Evolutionary conservation across 2,888 invertebrate genomes (phyloP).

Genomic region (Lymantria dispar): DNA sequence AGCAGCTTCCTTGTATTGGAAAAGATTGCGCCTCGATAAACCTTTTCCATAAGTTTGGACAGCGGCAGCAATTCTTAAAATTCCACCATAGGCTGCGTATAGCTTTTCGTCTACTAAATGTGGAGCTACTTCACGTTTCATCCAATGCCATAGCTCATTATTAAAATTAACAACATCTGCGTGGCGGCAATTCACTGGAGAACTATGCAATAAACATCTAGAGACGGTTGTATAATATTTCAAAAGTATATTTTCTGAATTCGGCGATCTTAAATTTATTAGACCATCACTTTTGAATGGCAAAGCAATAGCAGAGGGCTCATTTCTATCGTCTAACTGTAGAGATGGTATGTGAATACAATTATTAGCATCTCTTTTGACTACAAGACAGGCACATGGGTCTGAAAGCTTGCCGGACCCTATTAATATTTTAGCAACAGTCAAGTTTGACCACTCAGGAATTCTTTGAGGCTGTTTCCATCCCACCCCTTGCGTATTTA

Average conservation of each 20-base stretch:
- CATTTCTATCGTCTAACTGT: slow-evolving; percentile 50
- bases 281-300: slow-evolving; percentile 63
- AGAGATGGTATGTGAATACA: slow-evolving; percentile 67
- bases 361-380: slow-evolving; percentile 55
- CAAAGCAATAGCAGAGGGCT: slow-evolving; percentile 59
- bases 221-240: slow-evolving; percentile 69
- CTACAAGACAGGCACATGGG: slow-evolving; percentile 56
- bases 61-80: slow-evolving; percentile 67
- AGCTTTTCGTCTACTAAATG: slow-evolving; percentile 65
- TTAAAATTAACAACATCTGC: slow-evolving; percentile 68
- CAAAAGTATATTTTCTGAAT: slow-evolving; percentile 57
- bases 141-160: slow-evolving; percentile 72
- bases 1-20: slow-evolving; percentile 37
- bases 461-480: slow-evolving; percentile 54
- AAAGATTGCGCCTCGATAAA: slow-evolving; percentile 59
- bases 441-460: slow-evolving; percentile 59
- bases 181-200: slow-evolving; percentile 62
- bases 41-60: slow-evolving; percentile 70
- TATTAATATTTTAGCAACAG: slow-evolving; percentile 62
- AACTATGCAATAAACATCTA: slow-evolving; percentile 60
- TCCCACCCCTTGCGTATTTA: slow-evolving; percentile 69
- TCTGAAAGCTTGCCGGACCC: slow-evolving; percentile 50
- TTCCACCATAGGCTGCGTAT: slow-evolving; percentile 67
- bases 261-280: slow-evolving; percentile 52
- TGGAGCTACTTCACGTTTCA: slow-evolving; percentile 69